Percentiles rank a stretch among this genome's conserved stretches.
These are phyloP conservation scores for Cybosia mesomella DNA, from an alignment of 2,888 invertebrate genomes.

Conservation along the genomic window DNA sequence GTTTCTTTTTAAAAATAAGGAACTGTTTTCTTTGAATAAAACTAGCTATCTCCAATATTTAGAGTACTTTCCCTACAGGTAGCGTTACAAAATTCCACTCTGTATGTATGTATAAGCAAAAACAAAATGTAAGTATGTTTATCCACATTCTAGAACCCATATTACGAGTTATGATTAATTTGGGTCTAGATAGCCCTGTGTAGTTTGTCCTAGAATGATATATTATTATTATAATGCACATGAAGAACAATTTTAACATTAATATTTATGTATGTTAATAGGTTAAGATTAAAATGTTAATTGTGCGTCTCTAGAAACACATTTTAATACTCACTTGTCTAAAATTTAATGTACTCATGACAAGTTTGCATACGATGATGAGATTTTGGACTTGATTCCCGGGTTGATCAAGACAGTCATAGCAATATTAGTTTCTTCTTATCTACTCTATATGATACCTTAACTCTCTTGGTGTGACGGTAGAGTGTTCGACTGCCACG, in stretches of 20 bases:
- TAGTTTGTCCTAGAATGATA: background rate
- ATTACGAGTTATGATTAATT: background rate
- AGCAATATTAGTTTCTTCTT: background rate
- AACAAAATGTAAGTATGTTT: no score
- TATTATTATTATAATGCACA: no score
- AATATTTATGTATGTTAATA: constrained; percentile 1
- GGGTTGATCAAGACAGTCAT: no score
- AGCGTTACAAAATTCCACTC: no score
- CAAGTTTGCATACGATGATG: background rate
- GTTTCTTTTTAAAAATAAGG: no score
- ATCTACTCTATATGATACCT: background rate
- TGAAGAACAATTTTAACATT: background rate
- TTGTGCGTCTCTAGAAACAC: background rate
- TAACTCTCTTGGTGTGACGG: no score
- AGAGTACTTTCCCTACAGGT: no score
- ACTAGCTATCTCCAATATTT: no score
- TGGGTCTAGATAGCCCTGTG: background rate
- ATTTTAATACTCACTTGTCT: background rate
- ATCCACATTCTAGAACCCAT: background rate
- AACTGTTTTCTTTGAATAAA: no score
- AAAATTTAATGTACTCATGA: background rate
- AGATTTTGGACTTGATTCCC: background rate
- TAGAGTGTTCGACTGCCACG: no score
- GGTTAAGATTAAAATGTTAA: background rate
- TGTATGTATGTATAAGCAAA: no score